These are phyloP conservation scores for Archips crataeganus DNA, from an alignment of 2,888 invertebrate species.

Conservation along the genomic window DNA sequence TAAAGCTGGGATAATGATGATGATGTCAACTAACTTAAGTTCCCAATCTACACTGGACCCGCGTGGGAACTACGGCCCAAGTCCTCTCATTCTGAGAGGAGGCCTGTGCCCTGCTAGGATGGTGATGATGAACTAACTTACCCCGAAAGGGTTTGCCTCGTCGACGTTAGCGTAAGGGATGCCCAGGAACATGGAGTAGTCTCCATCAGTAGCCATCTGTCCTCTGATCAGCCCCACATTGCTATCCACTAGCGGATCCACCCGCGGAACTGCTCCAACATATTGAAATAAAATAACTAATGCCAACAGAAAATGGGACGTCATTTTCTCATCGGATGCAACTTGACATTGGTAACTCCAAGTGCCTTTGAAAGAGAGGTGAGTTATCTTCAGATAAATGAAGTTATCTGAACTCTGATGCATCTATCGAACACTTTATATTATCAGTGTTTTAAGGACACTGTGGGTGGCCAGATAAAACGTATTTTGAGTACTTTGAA, in stretches of 20 bases:
- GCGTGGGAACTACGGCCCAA: too few species aligned
- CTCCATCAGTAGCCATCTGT: constrained; percentile 40
- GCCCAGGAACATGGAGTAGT: constrained; percentile 50
- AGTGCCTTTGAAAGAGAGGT: not conserved
- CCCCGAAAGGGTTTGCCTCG: constrained; percentile 49
- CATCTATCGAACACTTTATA: not conserved
- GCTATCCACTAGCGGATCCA: constrained; percentile 40
- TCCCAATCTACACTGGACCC: too few species aligned
- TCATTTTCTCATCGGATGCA: not conserved
- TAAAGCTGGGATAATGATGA: too few species aligned
- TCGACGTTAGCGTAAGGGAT: constrained; percentile 51
- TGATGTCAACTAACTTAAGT: too few species aligned
- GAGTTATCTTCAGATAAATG: not conserved
- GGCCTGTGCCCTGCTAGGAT: too few species aligned
- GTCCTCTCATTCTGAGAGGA: too few species aligned
- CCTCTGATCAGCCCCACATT: constrained; percentile 43
- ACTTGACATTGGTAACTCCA: not conserved
- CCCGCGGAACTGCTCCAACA: constrained; percentile 5
- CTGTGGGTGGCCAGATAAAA: not conserved
- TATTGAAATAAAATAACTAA: not conserved
- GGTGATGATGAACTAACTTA: too few species aligned
- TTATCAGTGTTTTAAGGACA: not conserved
- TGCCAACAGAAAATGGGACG: not conserved
- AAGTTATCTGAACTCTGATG: not conserved
- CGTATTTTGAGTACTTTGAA: not conserved